Conservation (phyloP, 1,140 invertebrate species). For the Sarcophaga bullata region DNA sequence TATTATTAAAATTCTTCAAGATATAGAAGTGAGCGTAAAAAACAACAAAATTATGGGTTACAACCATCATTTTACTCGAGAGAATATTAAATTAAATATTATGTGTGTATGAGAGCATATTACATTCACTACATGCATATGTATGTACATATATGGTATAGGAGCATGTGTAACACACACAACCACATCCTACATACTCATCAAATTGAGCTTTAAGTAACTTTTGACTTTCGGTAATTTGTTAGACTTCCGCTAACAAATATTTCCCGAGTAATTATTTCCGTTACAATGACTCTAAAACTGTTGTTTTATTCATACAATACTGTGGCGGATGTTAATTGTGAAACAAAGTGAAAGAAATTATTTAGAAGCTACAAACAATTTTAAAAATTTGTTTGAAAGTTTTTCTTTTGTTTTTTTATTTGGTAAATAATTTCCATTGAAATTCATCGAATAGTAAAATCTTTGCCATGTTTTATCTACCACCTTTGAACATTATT, state of each 20-base stretch:
- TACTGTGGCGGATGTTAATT: too few species aligned
- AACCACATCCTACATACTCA: neutral
- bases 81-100: slow-evolving; percentile 14
- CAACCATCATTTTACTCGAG: neutral
- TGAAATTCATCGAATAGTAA: too few species aligned
- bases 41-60: neutral
- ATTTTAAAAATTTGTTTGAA: too few species aligned
- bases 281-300: slow-evolving; percentile 51
- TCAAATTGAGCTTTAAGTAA: slow-evolving; percentile 9
- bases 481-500: too few species aligned
- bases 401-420: too few species aligned
- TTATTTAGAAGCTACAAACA: too few species aligned
- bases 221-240: slow-evolving; percentile 27
- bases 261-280: slow-evolving; percentile 65
- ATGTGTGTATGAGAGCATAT: too few species aligned
- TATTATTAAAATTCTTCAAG: slow-evolving; percentile 1
- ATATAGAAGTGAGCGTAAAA: neutral
- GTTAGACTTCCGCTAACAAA: slow-evolving; percentile 52
- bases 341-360: too few species aligned
- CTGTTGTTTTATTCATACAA: too few species aligned
- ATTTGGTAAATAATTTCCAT: too few species aligned
- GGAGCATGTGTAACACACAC: neutral
- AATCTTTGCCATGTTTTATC: too few species aligned
- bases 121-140: neutral
- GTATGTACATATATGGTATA: neutral